phyloP scores from a whole-genome alignment of 2,797 vertebrate species.

The Sebastes paucispinis region DNA sequence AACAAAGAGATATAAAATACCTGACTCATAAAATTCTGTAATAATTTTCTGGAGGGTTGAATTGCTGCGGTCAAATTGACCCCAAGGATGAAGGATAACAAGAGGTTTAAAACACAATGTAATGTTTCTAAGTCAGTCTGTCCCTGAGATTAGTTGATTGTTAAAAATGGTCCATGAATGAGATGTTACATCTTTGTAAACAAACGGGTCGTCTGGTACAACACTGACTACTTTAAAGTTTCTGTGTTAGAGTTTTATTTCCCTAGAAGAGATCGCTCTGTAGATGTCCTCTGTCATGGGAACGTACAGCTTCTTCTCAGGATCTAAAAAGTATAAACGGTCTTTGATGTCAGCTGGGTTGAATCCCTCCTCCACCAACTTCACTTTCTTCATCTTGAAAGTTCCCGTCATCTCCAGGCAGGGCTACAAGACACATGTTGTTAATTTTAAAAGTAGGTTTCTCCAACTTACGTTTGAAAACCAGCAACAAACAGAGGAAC shows the following conservation, averaged over 20 bases:
- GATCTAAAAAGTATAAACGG: slow-evolving; percentile 86
- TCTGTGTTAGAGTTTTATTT: slow-evolving; percentile 83
- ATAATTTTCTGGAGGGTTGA: too few relatives aligned
- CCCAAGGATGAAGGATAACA: neutral
- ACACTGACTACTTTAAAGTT: neutral
- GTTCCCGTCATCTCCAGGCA: slow-evolving; percentile 85
- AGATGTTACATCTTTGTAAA: slow-evolving; percentile 17
- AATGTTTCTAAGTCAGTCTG: slow-evolving; percentile 10
- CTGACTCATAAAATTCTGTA: too few relatives aligned
- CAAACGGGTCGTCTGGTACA: neutral
- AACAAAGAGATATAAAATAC: too few relatives aligned
- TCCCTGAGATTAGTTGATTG: slow-evolving; percentile 77
- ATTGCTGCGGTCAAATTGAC: neutral
- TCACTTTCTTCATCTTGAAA: slow-evolving; percentile 91
- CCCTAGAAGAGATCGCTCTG: slow-evolving; percentile 66
- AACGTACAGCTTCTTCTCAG: slow-evolving; percentile 82
- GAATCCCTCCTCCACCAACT: slow-evolving; percentile 88
- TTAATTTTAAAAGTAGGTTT: neutral
- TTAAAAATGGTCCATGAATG: slow-evolving; percentile 14
- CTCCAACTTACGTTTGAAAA: neutral
- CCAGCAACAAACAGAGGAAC: neutral
- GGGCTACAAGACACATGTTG: slow-evolving; percentile 52
- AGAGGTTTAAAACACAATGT: neutral
- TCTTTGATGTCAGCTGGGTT: slow-evolving; percentile 82
- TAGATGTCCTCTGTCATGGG: slow-evolving; percentile 84